phyloP scores from a whole-genome alignment of 2,797 vertebrate species.

The Gadopsis bispinosus region DNA sequence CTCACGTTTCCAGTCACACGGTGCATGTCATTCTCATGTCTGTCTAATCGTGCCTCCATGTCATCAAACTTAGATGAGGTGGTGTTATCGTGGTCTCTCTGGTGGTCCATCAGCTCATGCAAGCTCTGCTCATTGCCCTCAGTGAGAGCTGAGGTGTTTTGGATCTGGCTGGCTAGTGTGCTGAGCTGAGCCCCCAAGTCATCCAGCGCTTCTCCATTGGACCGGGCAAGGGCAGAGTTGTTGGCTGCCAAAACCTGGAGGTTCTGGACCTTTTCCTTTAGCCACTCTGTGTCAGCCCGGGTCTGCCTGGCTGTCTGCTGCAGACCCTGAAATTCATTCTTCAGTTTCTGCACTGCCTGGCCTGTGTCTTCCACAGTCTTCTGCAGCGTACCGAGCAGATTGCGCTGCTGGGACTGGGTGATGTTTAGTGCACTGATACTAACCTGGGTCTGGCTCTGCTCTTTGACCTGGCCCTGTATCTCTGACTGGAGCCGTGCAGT shows the following conservation, averaged over 20 bases:
- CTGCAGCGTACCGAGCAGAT: slow-evolving; percentile 89
- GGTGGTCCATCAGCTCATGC: slow-evolving; percentile 88
- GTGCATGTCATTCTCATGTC: slow-evolving; percentile 79
- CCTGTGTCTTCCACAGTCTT: slow-evolving; percentile 93
- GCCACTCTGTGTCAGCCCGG: slow-evolving; percentile 90
- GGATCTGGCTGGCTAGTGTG: slow-evolving; percentile 90
- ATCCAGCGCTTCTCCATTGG: slow-evolving; percentile 93
- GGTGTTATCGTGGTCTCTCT: slow-evolving; percentile 82
- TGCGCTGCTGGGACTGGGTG: slow-evolving; percentile 93
- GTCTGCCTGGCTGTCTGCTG: slow-evolving; percentile 93
- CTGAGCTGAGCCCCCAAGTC: slow-evolving; percentile 92
- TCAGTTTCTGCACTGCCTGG: slow-evolving; percentile 93
- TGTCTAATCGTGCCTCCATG: slow-evolving; percentile 79
- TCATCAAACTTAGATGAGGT: slow-evolving; percentile 81
- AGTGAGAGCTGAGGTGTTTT: slow-evolving; percentile 89
- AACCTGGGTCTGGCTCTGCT: slow-evolving; percentile 87
- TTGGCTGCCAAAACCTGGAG: slow-evolving; percentile 92
- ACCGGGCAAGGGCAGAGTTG: slow-evolving; percentile 91
- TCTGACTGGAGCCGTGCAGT: slow-evolving; percentile 91
- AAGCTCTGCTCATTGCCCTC: slow-evolving; percentile 85
- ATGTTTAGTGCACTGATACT: slow-evolving; percentile 92
- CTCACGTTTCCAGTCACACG: slow-evolving; percentile 83
- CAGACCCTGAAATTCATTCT: slow-evolving; percentile 93
- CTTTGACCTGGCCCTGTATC: slow-evolving; percentile 90
- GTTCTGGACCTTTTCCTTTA: slow-evolving; percentile 95